Conservation (phyloP, 2,888 invertebrate species). For the Chymomyza fuscimana region DNA sequence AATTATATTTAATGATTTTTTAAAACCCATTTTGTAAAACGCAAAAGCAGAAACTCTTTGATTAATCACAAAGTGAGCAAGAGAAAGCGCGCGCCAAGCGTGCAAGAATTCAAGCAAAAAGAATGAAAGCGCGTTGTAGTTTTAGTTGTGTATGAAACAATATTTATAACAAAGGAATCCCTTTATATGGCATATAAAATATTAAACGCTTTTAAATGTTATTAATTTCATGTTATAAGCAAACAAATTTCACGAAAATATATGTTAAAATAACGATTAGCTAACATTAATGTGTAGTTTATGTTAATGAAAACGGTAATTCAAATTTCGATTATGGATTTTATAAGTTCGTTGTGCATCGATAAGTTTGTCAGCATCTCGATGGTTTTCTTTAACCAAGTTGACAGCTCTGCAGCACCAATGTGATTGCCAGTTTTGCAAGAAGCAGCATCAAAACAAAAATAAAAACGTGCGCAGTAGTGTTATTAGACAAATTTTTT, state of each 20-base stretch:
- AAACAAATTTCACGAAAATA: conserved; percentile 27
- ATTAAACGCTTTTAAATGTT: conserved; percentile 67
- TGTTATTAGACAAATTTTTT: not conserved
- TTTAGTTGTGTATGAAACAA: conserved; percentile 53
- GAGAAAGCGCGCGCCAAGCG: conserved; percentile 47
- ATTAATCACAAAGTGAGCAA: conserved; percentile 60
- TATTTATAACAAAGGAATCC: conserved; percentile 38
- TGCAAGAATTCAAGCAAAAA: conserved; percentile 36
- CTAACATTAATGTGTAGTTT: not conserved
- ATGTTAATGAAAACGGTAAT: too few species aligned
- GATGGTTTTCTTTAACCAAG: not conserved
- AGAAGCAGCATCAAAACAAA: not conserved
- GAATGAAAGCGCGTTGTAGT: conserved; percentile 41
- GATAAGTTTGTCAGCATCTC: not conserved
- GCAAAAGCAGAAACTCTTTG: conserved; percentile 41
- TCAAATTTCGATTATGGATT: too few species aligned
- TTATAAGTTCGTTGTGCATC: not conserved
- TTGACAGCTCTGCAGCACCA: not conserved
- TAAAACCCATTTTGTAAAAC: conserved; percentile 67
- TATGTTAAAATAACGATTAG: conserved; percentile 1
- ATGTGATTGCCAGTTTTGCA: not conserved
- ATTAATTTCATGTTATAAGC: conserved; percentile 55
- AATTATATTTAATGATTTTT: conserved; percentile 51
- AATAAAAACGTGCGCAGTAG: not conserved
- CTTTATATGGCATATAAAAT: conserved; percentile 44